Conservation (phyloP, 2,888 invertebrate genomes). For the Ecdyonurus torrentis region DNA sequence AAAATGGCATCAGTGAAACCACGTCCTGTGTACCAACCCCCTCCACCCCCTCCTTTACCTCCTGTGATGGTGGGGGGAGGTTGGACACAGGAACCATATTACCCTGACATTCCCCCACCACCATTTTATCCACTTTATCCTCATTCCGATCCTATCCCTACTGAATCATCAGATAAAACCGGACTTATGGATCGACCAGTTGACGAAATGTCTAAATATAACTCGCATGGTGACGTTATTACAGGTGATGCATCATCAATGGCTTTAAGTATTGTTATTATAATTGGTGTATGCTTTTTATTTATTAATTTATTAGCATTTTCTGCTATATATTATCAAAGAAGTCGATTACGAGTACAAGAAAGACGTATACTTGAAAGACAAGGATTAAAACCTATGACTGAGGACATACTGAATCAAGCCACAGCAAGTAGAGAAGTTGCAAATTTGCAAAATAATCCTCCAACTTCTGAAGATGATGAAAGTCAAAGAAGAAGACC, state of each 20-base stretch:
- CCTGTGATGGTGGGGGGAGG: not conserved
- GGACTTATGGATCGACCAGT: not conserved
- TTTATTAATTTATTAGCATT: constrained; percentile 55
- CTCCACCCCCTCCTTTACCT: not conserved
- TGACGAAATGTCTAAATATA: not conserved
- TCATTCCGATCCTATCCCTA: not conserved
- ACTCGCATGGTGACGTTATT: not conserved
- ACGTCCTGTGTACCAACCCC: not conserved
- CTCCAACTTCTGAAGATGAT: not conserved
- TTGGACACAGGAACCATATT: constrained; percentile 3
- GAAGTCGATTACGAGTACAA: constrained; percentile 35
- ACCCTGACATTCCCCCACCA: not conserved
- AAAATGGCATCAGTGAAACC: constrained; percentile 1
- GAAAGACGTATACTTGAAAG: constrained; percentile 27
- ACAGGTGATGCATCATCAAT: constrained; percentile 30
- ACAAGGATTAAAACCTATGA: not conserved
- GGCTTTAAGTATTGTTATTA: constrained; percentile 27
- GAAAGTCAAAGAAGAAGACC: constrained; percentile 23
- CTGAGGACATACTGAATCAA: not conserved
- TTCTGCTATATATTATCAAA: constrained; percentile 47
- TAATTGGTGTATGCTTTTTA: constrained; percentile 48
- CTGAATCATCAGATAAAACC: not conserved
- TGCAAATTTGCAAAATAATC: not conserved
- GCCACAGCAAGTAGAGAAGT: not conserved
- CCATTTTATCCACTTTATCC: not conserved